Evolutionary conservation across 2,797 vertebrate genomes (phyloP), one percentile per base, ranked within the genome.

Genomic region (Morus bassanus): DNA sequence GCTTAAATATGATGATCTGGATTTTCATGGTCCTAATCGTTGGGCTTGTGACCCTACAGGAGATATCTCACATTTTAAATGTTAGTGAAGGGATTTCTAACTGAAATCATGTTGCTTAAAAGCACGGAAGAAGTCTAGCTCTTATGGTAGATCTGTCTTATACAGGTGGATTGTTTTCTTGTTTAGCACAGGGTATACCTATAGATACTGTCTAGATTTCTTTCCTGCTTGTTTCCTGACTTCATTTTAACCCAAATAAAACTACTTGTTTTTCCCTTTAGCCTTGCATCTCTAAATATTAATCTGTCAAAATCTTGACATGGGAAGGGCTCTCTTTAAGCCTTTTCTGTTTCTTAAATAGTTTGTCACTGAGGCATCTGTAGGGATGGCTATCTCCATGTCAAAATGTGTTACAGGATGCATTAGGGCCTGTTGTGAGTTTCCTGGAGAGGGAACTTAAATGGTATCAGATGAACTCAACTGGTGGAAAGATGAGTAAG

Each of bases 1-100:
- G 35, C 22, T 53, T 51, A 30, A 68, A 67, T n/a, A 23, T 0
- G 6, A 41, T 50, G 35, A 9, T 50, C 16, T 45, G 30, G 54
- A 37, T 57, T 65, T 79, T 33, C 1, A 0, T 0, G 14, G 19
- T n/a, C 28, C 43, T 9, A 25, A 0, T 31, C 33, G 48, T 35
- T 31, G 16, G 51, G 23, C 3, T 18, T 61, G 43, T 70, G 46
- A 18, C 11, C 16, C 41, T 4, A 2, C 0, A 50, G 33, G 67
- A 73, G 33, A 17, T 17, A n/a, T 45, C 28, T 85, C 7, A 4
- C 4, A 8, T 31, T 50, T 57, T 46, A 74, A 73, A 51, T 10
- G 5, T 8, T 50, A 64, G 24, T 48, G 31, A 75, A 70, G 53
- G 6, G 45, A 27, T 45, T 89, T 89, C 23, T 50, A 17, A 24